A percentile compares a stretch with the other conserved stretches of the same genome.
phyloP scores from a whole-genome alignment of 2,113 vertebrate genomes.

The Parus major region DNA sequence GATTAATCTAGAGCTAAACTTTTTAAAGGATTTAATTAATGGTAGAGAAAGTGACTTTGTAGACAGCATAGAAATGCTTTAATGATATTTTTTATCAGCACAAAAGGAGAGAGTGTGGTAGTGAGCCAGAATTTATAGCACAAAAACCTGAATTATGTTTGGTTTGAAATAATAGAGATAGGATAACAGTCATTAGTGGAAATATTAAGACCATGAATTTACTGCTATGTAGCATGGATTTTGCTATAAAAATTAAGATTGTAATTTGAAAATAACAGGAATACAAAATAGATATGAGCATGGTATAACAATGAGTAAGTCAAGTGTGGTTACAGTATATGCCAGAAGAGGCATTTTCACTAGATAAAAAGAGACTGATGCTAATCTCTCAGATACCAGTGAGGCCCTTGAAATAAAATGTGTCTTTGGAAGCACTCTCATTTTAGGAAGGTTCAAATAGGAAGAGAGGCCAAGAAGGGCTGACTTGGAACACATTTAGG shows the following conservation, averaged over 20 bases:
- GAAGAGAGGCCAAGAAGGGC: not conserved
- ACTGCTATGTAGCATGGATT: not conserved
- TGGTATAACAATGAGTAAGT: not conserved
- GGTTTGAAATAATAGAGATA: not conserved
- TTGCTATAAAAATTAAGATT: not conserved
- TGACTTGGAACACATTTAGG: not conserved
- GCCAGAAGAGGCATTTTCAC: not conserved
- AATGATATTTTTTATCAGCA: not conserved
- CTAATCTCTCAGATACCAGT: not conserved
- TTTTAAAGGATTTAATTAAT: not conserved
- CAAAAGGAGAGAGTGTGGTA: not conserved
- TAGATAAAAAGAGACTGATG: not conserved
- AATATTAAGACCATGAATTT: not conserved
- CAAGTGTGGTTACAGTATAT: not conserved
- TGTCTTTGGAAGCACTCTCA: not conserved
- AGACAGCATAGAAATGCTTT: not conserved
- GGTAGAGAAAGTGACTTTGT: not conserved
- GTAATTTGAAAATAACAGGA: not conserved
- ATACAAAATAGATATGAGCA: not conserved
- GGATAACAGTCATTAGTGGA: not conserved
- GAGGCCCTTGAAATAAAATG: not conserved
- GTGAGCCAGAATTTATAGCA: not conserved
- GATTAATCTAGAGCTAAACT: not conserved
- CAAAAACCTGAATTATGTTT: not conserved
- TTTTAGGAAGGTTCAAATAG: not conserved